phyloP scores from a whole-genome alignment of 2,888 invertebrate genomes.

The Dicranocentrus wangi region DNA sequence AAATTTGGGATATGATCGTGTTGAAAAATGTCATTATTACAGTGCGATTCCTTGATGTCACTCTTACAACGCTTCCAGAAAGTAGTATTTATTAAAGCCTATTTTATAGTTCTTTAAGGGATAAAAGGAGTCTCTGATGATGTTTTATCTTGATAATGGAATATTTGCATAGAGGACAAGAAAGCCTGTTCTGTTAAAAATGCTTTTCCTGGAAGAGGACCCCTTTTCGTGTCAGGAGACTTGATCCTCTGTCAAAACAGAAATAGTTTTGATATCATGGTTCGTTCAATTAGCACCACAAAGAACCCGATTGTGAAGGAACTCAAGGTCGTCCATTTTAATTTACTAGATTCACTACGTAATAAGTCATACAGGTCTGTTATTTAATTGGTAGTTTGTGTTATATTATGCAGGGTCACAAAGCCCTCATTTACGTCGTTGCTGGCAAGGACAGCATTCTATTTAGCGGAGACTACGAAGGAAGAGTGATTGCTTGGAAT shows the following conservation, averaged over 20 bases:
- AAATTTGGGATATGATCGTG: slow-evolving; percentile 80
- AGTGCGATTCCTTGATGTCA: slow-evolving; percentile 80
- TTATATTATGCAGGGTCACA: slow-evolving; percentile 50
- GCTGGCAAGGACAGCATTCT: slow-evolving; percentile 27
- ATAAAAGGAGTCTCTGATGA: too few relatives aligned
- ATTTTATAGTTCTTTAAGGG: background rate
- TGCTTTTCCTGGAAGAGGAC: slow-evolving; percentile 77
- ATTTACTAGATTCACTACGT: background rate
- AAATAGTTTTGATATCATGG: slow-evolving; percentile 78
- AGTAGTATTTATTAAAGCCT: slow-evolving; percentile 73
- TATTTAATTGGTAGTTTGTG: too few relatives aligned
- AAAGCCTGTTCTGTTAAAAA: slow-evolving; percentile 66
- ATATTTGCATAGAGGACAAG: slow-evolving; percentile 17
- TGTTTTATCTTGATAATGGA: too few relatives aligned
- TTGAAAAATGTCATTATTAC: slow-evolving; percentile 79
- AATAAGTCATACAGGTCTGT: too few relatives aligned
- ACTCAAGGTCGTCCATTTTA: slow-evolving; percentile 44
- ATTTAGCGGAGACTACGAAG: slow-evolving; percentile 77
- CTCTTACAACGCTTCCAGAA: slow-evolving; percentile 79
- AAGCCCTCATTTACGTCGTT: slow-evolving; percentile 40
- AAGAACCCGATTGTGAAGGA: slow-evolving; percentile 60
- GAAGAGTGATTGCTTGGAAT: slow-evolving; percentile 76
- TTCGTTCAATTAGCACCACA: slow-evolving; percentile 77
- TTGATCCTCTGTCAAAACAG: slow-evolving; percentile 77
- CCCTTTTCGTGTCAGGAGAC: slow-evolving; percentile 76